phyloP scores from a whole-genome alignment of 2,888 invertebrate genomes.

The Drosophila monieri region DNA sequence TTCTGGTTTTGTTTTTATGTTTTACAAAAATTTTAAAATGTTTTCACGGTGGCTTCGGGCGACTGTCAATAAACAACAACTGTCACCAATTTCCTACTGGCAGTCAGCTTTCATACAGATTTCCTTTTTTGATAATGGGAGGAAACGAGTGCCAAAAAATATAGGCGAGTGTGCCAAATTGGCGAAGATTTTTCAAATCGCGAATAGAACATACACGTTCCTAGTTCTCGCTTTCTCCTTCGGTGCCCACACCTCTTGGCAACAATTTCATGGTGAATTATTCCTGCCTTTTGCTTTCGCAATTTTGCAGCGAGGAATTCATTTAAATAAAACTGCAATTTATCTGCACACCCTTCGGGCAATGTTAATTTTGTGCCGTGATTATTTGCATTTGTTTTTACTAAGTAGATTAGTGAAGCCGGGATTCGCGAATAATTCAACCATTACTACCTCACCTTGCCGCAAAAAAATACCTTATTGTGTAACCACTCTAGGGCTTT shows the following conservation, averaged over 20 bases:
- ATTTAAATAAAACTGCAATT: slow-evolving; percentile 83
- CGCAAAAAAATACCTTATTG: background rate
- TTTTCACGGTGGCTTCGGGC: slow-evolving; percentile 82
- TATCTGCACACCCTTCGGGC: slow-evolving; percentile 52
- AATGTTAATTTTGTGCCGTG: slow-evolving; percentile 71
- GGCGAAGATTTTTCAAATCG: slow-evolving; percentile 81
- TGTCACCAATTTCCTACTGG: slow-evolving; percentile 73
- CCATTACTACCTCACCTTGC: background rate
- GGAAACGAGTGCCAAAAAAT: slow-evolving; percentile 38
- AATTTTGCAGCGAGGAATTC: slow-evolving; percentile 34
- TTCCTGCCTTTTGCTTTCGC: slow-evolving; percentile 68
- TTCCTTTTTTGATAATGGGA: slow-evolving; percentile 14
- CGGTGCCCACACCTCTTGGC: slow-evolving; percentile 9
- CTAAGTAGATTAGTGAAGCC: slow-evolving; percentile 45
- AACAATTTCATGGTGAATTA: slow-evolving; percentile 82
- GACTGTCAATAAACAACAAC: slow-evolving; percentile 82
- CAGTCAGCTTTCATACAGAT: background rate
- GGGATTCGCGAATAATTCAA: background rate
- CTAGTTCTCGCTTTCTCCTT: slow-evolving; percentile 9
- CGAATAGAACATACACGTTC: slow-evolving; percentile 50
- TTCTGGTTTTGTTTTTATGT: slow-evolving; percentile 71
- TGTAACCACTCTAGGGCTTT: background rate
- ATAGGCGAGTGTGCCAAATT: slow-evolving; percentile 79
- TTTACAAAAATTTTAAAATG: slow-evolving; percentile 81
- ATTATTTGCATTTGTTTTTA: slow-evolving; percentile 59